Conservation (phyloP, 2,113 vertebrate species). For the Lepus europaeus region DNA sequence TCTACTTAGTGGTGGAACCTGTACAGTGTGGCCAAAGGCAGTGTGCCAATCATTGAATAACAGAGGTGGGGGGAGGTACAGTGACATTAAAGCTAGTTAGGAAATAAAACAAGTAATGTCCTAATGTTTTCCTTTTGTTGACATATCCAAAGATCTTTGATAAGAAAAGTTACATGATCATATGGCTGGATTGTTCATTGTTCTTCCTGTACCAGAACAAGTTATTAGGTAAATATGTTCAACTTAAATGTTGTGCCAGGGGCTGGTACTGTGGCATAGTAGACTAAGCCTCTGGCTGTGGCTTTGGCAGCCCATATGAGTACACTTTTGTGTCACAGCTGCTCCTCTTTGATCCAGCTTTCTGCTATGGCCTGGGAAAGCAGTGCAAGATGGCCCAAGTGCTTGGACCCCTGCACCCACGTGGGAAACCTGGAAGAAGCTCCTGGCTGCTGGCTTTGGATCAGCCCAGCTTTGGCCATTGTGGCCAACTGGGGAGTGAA, state of each 20-base stretch:
- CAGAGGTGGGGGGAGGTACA: background rate
- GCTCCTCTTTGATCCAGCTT: too few species aligned
- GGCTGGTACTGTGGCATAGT: too few species aligned
- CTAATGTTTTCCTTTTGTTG: background rate
- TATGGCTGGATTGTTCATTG: background rate
- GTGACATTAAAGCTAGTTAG: constrained; percentile 1
- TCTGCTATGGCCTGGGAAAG: too few species aligned
- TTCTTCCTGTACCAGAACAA: constrained; percentile 49
- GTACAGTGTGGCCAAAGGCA: background rate
- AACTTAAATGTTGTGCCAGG: background rate
- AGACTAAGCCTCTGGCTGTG: too few species aligned
- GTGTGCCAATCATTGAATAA: background rate
- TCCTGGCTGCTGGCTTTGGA: too few species aligned
- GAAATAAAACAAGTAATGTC: background rate
- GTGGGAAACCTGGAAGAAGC: too few species aligned
- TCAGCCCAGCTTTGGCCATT: too few species aligned
- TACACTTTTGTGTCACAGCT: too few species aligned
- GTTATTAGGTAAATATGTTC: constrained; percentile 1
- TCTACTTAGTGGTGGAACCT: background rate
- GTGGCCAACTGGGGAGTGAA: too few species aligned
- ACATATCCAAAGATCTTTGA: background rate
- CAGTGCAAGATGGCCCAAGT: too few species aligned
- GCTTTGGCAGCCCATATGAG: too few species aligned
- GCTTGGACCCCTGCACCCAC: too few species aligned
- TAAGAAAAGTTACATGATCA: constrained; percentile 20